phyloP scores from a whole-genome alignment of 2,113 vertebrate species.

The Miniopterus natalensis region DNA sequence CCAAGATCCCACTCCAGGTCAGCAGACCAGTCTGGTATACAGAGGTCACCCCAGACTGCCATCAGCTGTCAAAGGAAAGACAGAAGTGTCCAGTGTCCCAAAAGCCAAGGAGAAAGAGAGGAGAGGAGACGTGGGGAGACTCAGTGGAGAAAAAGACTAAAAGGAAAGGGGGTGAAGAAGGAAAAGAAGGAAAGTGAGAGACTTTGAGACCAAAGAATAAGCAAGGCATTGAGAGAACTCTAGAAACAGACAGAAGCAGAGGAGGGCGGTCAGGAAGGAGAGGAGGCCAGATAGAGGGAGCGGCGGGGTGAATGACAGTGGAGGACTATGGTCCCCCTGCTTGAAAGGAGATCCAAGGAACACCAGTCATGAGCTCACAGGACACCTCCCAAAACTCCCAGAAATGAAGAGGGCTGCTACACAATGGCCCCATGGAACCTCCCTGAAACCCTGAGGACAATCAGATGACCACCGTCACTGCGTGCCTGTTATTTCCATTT shows the following conservation, averaged over 20 bases:
- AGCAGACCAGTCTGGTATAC: neutral
- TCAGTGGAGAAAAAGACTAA: neutral
- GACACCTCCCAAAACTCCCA: neutral
- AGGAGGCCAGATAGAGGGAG: neutral
- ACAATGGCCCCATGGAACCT: accelerated
- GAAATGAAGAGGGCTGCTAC: neutral
- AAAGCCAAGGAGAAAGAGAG: neutral
- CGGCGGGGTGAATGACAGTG: neutral
- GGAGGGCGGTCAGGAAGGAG: neutral
- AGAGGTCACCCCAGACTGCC: neutral
- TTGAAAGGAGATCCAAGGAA: neutral
- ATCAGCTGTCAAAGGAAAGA: neutral
- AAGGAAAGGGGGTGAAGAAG: neutral
- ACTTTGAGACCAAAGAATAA: neutral
- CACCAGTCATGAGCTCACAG: neutral
- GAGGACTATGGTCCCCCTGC: neutral
- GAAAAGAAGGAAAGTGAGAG: neutral
- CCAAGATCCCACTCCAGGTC: neutral
- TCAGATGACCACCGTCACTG: neutral
- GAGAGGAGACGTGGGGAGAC: no score
- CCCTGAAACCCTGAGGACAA: neutral
- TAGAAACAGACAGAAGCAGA: neutral
- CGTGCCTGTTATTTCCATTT: neutral
- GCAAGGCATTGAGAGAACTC: neutral
- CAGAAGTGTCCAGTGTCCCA: neutral